phyloP scores from a whole-genome alignment of 2,113 vertebrate species.

The Parus major region DNA sequence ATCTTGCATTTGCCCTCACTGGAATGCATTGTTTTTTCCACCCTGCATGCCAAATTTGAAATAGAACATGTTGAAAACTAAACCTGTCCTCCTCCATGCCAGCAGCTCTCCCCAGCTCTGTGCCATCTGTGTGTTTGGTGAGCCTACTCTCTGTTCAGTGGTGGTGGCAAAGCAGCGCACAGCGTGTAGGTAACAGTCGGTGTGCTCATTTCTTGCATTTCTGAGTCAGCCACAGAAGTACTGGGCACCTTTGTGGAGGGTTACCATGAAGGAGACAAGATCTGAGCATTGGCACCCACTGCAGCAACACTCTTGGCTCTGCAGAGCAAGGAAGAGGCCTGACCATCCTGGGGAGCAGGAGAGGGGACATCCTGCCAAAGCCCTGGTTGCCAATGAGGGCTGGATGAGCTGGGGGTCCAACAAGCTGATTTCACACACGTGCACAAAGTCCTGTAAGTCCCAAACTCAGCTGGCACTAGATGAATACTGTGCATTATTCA shows the following conservation, averaged over 20 bases:
- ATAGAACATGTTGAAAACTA: slow-evolving; percentile 26
- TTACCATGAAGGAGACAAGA: background rate
- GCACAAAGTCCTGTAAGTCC: background rate
- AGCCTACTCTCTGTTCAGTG: background rate
- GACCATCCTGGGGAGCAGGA: background rate
- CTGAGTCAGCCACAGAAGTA: background rate
- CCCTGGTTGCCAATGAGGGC: background rate
- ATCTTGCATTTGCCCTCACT: background rate
- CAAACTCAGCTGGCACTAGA: background rate
- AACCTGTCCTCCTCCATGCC: slow-evolving; percentile 24
- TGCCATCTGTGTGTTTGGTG: background rate
- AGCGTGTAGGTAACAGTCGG: rapidly evolving
- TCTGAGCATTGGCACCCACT: background rate
- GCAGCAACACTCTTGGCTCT: background rate
- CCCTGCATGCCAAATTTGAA: background rate
- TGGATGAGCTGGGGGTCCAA: background rate
- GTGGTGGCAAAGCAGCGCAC: background rate
- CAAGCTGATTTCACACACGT: background rate
- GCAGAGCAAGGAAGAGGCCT: background rate
- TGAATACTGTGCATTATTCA: background rate
- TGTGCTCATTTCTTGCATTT: background rate
- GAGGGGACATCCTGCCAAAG: background rate
- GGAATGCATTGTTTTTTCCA: background rate
- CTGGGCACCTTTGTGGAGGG: background rate
- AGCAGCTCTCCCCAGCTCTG: background rate